These are phyloP conservation scores for Collichthys lucidus DNA, from an alignment of 2,113 vertebrate species.

Conservation along the genomic window DNA sequence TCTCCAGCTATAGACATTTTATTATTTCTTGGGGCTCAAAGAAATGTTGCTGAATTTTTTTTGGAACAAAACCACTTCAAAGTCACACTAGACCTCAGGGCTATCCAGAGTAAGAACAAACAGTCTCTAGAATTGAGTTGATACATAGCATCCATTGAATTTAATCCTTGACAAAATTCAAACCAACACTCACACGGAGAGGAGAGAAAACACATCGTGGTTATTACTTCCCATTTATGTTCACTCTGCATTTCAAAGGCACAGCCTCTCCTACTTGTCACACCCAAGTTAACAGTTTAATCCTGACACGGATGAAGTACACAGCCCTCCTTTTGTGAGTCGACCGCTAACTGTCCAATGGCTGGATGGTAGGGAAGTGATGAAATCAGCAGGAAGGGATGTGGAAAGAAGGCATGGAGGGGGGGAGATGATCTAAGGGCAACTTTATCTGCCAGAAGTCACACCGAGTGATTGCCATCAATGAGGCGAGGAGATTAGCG, in stretches of 20 bases:
- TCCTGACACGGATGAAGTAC: slow-evolving; percentile 61
- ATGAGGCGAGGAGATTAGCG: slow-evolving; percentile 66
- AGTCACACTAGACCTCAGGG: slow-evolving; percentile 57
- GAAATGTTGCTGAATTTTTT: slow-evolving; percentile 42
- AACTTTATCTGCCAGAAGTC: slow-evolving; percentile 67
- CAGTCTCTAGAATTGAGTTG: slow-evolving; percentile 46
- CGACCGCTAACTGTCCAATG: slow-evolving; percentile 54
- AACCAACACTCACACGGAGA: slow-evolving; percentile 51
- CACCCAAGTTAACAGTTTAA: slow-evolving; percentile 78
- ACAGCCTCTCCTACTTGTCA: slow-evolving; percentile 63
- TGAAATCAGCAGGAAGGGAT: slow-evolving; percentile 65
- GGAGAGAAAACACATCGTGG: slow-evolving; percentile 29
- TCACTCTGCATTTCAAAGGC: slow-evolving; percentile 79
- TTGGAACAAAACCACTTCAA: slow-evolving; percentile 64
- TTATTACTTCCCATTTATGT: slow-evolving; percentile 71
- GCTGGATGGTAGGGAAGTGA: slow-evolving; percentile 40
- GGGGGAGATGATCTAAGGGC: slow-evolving; percentile 52
- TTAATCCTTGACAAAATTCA: slow-evolving; percentile 64
- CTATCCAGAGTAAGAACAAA: slow-evolving; percentile 58
- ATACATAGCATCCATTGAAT: slow-evolving; percentile 39
- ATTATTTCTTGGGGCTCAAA: slow-evolving; percentile 59
- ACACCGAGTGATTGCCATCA: slow-evolving; percentile 65
- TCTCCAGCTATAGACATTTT: slow-evolving; percentile 49
- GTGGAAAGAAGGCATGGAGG: slow-evolving; percentile 4
- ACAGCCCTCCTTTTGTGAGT: slow-evolving; percentile 60